Base-by-base conservation (phyloP, 1,140 invertebrate genomes). In the Armadillidium nasatum region DNA sequence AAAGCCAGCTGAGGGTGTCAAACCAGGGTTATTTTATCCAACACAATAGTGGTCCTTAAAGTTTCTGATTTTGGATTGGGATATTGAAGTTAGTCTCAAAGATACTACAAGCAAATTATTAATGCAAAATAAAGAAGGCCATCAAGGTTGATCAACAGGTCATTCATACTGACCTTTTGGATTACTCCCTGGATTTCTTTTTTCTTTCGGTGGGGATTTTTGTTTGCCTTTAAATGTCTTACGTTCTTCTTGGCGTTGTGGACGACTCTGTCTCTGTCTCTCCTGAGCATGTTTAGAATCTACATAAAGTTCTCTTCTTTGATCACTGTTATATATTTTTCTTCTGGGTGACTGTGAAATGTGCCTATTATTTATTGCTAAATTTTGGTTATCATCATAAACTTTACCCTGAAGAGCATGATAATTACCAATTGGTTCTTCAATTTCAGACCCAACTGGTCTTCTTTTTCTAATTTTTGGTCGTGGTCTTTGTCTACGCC, bases 71-170 rank as follows among this genome's bases (percentile, higher is more conserved):
- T 60, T 19, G 11, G 50, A 19, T 15, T 60, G 19, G 50, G 19
- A 60, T 1, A 60, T 60, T 60, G 11, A 60, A 60, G 50, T 60
- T 60, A 60, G 50, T 60, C 19, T 60, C 50, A 60, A 60, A 60
- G 50, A 60, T 60, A 60, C 11, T 60, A 60, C 11, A 60, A 60
- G 50, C 50, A 60, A 60, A 19, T 2, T 60, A 60, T 19, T 60
- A 60, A 19, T 15, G 19, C 50, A 13, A 60, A 19, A 60, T 13
- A 60, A 60, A 33, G 33, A 33, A 19, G 50, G 50, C 50, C 19
- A 60, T 60, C 1, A 60, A 19, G 50, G 50, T 13, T 15, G 50
- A 19, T 60, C 50, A 60, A 60, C 7, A 60, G 50, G 50, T 60
- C 50, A 60, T 15, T 60, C 19, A 60, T 60, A 60, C 50, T 60